Percentiles rank a stretch among this genome's conserved stretches.
These are phyloP conservation scores for Regulus satrapa DNA, from an alignment of 2,113 vertebrate genomes.

Conservation along the genomic window DNA sequence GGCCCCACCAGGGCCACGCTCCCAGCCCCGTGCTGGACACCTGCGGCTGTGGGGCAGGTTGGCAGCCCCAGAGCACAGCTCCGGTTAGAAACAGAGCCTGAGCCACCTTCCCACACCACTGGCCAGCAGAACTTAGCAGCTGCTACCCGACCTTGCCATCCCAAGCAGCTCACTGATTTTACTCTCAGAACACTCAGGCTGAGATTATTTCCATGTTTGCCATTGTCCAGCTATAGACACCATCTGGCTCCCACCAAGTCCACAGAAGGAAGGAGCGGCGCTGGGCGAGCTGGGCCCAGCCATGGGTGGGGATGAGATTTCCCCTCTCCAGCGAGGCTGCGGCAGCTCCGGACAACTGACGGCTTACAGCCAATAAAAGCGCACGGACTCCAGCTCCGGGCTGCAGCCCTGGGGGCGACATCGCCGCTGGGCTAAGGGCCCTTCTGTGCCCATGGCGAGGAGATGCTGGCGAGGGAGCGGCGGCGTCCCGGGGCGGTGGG, in stretches of 20 bases:
- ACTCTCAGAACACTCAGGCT: too few relatives aligned
- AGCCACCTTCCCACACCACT: not conserved
- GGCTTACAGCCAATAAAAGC: too few relatives aligned
- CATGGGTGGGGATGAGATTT: not conserved
- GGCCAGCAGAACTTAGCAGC: not conserved
- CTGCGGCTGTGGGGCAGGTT: not conserved
- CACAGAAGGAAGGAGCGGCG: not conserved
- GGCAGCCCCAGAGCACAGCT: not conserved
- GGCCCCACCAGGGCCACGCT: not conserved
- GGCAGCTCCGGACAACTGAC: accelerated
- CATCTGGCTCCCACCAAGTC: not conserved
- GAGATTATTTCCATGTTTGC: not conserved
- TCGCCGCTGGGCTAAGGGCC: too few relatives aligned
- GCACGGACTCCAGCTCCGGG: too few relatives aligned
- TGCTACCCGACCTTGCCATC: not conserved
- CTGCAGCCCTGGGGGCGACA: not conserved
- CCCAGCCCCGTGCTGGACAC: not conserved
- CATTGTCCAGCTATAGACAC: not conserved
- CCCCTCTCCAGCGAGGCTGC: not conserved
- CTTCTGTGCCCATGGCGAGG: not conserved
- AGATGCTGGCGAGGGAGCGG: not conserved
- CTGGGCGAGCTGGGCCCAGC: not conserved
- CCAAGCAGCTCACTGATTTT: not conserved
- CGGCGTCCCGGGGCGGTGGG: not conserved
- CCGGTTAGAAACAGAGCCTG: not conserved